phyloP scores from a whole-genome alignment of 2,888 invertebrate genomes.

The Altica lythri region DNA sequence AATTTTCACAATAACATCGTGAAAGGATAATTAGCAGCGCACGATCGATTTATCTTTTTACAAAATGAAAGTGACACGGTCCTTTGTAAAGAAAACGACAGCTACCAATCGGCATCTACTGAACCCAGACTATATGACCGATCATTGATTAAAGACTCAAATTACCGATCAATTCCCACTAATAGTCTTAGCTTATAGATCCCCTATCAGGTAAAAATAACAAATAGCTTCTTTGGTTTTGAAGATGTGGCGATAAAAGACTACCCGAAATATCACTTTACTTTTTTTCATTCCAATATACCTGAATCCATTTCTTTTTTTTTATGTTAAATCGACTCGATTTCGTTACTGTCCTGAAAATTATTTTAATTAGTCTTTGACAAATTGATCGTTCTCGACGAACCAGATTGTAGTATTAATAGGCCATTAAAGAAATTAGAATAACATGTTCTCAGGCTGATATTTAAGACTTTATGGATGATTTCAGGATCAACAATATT shows the following conservation, averaged over 20 bases:
- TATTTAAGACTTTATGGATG: constrained; percentile 21
- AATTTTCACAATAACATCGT: not conserved
- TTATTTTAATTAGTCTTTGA: constrained; percentile 55
- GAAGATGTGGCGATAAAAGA: constrained; percentile 43
- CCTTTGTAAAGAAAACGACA: constrained; percentile 28
- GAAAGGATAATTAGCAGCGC: constrained; percentile 1
- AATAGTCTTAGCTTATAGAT: constrained; percentile 55
- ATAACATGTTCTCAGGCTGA: constrained; percentile 42
- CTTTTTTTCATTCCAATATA: constrained; percentile 43
- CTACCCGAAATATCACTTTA: constrained; percentile 56
- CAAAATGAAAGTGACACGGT: constrained; percentile 32
- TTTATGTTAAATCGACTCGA: constrained; percentile 48
- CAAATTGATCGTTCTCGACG: constrained; percentile 51
- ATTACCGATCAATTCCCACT: constrained; percentile 56
- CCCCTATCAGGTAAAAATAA: constrained; percentile 53
- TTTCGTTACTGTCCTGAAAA: constrained; percentile 51
- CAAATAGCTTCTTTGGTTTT: constrained; percentile 53
- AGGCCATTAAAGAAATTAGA: constrained; percentile 52
- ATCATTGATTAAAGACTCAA: constrained; percentile 50
- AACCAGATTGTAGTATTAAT: constrained; percentile 46
- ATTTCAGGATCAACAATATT: constrained; percentile 7
- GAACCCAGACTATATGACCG: constrained; percentile 32
- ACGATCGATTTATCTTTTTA: constrained; percentile 16
- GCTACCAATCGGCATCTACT: constrained; percentile 32
- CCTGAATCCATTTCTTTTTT: constrained; percentile 41